Evolutionary conservation across 2,888 invertebrate species (phyloP), one percentile per base, ranked within the genome.

Genomic region (Baronia brevicornis): DNA sequence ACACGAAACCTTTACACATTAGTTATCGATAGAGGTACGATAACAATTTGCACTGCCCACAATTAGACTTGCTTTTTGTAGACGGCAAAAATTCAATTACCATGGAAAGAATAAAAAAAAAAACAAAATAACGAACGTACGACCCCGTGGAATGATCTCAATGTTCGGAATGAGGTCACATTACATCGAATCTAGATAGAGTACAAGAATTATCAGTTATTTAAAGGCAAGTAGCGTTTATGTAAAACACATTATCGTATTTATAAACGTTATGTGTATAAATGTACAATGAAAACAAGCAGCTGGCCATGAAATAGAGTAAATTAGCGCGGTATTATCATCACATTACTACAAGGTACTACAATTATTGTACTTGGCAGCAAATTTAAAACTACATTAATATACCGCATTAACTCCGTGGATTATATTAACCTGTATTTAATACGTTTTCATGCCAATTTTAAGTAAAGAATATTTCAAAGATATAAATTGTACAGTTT

Each of bases 121-220:
- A n/a, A 24, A 21, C 18, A 23, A 19, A 20, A 19, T 8, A 17
- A 8, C 20, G 25, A 3, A n/a, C 20, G 12, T 24, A 18, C 7
- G 4, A 28, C 19, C 10, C 6, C 22, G 14, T 20, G 36, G 33
- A 48, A 51, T 48, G 48, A 60, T 60, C 60, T 60, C 63, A 59
- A 60, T 44, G 33, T 40, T 44, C 28, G 40, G 46, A 62, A 52
- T 51, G 60, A 61, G 65, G 62, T 60, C 60, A 57, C 30, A 43
- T 45, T 40, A 55, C 49, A 44, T 46, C 41, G 44, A 41, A 46
- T 48, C 37, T 54, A 46, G 39, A 48, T 44, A 56, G 52, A 51
- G 48, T 46, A 41, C 38, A 35, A 43, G 45, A 49, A 43, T 35
- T 40, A 51, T 55, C 52, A 54, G 37, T 43, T 46, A 39, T 48